phyloP scores from a whole-genome alignment of 2,888 invertebrate genomes.

The Cosmopolites sordidus region DNA sequence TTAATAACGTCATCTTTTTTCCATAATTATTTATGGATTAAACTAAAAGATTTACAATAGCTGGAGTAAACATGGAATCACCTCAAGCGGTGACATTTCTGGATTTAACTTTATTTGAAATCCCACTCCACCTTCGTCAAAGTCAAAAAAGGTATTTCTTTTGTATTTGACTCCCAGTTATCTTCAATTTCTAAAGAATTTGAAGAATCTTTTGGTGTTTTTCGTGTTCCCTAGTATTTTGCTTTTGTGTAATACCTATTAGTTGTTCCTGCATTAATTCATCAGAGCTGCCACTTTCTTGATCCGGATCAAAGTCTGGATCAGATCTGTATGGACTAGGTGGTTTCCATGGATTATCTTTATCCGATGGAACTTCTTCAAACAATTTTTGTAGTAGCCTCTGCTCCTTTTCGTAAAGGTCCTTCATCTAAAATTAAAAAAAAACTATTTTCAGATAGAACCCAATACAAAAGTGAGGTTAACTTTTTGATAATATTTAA shows the following conservation, averaged over 20 bases:
- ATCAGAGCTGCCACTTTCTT: too few relatives aligned
- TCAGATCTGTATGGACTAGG: slow-evolving; percentile 9
- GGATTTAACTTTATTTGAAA: slow-evolving; percentile 4
- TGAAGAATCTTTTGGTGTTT: too few relatives aligned
- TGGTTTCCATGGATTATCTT: background rate
- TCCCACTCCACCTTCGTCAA: slow-evolving; percentile 8
- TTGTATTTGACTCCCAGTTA: slow-evolving; percentile 8
- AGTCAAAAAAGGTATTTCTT: slow-evolving; percentile 13
- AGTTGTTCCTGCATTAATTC: too few relatives aligned
- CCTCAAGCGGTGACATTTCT: background rate
- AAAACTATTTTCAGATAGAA: too few relatives aligned
- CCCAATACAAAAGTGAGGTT: too few relatives aligned
- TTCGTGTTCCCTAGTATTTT: background rate
- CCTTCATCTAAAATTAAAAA: background rate
- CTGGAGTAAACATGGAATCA: too few relatives aligned
- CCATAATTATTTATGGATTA: too few relatives aligned
- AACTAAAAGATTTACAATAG: too few relatives aligned
- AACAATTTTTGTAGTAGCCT: background rate
- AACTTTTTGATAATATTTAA: too few relatives aligned
- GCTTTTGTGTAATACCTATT: too few relatives aligned
- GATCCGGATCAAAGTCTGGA: background rate
- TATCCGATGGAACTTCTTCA: background rate
- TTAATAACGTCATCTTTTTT: too few relatives aligned
- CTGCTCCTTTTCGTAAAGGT: slow-evolving; percentile 2
- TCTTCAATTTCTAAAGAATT: background rate